Percentiles rank a stretch among this genome's conserved stretches.
These are phyloP conservation scores for Eucera pruinosa DNA, from an alignment of 2,888 invertebrate species.

Conservation along the genomic window DNA sequence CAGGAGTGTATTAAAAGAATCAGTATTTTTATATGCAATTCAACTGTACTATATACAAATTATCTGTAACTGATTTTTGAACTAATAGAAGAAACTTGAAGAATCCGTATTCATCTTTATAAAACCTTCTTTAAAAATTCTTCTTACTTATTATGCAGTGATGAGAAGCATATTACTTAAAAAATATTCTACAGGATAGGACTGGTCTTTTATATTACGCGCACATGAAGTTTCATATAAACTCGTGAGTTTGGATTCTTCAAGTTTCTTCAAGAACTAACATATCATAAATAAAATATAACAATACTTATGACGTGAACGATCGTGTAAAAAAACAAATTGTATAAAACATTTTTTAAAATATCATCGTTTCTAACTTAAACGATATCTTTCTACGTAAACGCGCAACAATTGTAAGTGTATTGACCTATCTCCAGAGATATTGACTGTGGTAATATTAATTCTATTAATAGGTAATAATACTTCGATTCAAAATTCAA, in stretches of 20 bases:
- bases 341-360: conserved; percentile 39
- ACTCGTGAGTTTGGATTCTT: neutral
- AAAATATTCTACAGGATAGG: conserved; percentile 1
- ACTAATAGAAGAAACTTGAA: conserved; percentile 11
- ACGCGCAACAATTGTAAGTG: conserved; percentile 28
- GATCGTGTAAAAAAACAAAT: conserved; percentile 26
- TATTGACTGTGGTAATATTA: conserved; percentile 51
- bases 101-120: conserved; percentile 8
- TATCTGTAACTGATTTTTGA: conserved; percentile 31
- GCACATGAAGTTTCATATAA: neutral
- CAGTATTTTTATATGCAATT: conserved; percentile 57
- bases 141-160: neutral
- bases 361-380: conserved; percentile 37
- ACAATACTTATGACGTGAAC: conserved; percentile 43
- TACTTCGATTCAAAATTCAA: conserved; percentile 38
- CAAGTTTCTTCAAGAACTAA: conserved; percentile 7
- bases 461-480: conserved; percentile 40
- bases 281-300: conserved; percentile 49
- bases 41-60: conserved; percentile 39
- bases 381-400: conserved; percentile 26
- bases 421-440: conserved; percentile 28
- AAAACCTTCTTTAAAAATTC: conserved; percentile 23
- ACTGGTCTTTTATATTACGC: neutral
- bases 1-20: conserved; percentile 23
- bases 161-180: neutral